These are phyloP conservation scores for Geodia barretti DNA, from an alignment of 37 sponge, comb jelly and placozoan species.

Conservation along the genomic window DNA sequence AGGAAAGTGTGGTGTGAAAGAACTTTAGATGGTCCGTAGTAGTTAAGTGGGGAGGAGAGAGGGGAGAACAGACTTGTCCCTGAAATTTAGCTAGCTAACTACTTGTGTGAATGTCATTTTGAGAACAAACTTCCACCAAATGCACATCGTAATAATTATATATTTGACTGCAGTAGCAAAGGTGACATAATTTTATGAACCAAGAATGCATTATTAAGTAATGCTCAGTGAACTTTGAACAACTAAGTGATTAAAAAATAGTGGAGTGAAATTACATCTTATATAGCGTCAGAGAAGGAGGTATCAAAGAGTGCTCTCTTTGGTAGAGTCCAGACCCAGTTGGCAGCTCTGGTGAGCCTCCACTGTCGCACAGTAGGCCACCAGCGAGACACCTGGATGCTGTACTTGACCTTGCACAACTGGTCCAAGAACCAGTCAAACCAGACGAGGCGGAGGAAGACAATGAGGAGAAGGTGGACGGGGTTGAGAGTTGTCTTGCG, in stretches of 20 bases:
- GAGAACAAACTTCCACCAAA: too few species aligned
- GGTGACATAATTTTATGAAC: too few species aligned
- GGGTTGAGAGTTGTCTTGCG: slow-evolving; percentile 51
- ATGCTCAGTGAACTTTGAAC: too few species aligned
- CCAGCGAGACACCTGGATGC: slow-evolving; percentile 63
- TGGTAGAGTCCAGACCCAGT: slow-evolving; percentile 70
- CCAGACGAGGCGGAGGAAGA: slow-evolving; percentile 65
- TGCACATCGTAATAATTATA: too few species aligned
- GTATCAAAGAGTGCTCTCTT: slow-evolving; percentile 65
- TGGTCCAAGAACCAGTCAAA: slow-evolving; percentile 73
- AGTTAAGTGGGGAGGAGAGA: too few species aligned
- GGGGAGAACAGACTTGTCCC: too few species aligned
- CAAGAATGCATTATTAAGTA: too few species aligned
- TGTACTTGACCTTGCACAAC: slow-evolving; percentile 65
- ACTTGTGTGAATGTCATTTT: too few species aligned
- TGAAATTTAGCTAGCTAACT: too few species aligned
- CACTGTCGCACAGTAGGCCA: slow-evolving; percentile 42
- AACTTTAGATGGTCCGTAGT: too few species aligned
- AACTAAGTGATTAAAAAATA: background rate
- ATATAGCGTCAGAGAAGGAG: slow-evolving; percentile 1
- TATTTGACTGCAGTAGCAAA: too few species aligned
- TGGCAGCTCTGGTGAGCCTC: slow-evolving; percentile 19
- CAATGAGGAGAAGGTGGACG: slow-evolving; percentile 63
- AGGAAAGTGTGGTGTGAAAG: too few species aligned
- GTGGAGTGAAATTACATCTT: background rate